These are phyloP conservation scores for Tenthredo notha DNA, from an alignment of 2,888 invertebrate species.

Conservation along the genomic window DNA sequence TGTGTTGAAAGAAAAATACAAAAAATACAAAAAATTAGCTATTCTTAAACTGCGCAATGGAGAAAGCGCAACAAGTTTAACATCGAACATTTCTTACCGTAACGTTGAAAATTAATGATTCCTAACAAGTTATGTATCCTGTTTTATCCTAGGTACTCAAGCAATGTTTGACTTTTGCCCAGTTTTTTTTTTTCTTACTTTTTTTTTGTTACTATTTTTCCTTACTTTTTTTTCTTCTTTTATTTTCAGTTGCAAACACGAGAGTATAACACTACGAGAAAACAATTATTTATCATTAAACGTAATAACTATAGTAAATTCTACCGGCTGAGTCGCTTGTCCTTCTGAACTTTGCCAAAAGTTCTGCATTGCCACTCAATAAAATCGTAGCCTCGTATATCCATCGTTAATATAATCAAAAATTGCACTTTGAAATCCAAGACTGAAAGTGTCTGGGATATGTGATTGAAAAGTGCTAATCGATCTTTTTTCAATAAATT, in stretches of 20 bases:
- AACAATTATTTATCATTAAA: constrained; percentile 36
- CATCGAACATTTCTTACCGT: constrained; percentile 68
- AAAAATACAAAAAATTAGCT: constrained; percentile 47
- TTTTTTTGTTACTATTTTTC: not conserved
- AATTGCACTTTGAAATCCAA: constrained; percentile 14
- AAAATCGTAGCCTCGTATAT: constrained; percentile 29
- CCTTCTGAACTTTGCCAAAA: constrained; percentile 12
- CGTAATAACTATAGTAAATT: constrained; percentile 20
- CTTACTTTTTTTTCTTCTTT: constrained; percentile 3
- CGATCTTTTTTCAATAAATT: not conserved
- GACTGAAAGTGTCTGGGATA: constrained; percentile 32
- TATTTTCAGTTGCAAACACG: constrained; percentile 46
- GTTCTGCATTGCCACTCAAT: constrained; percentile 18
- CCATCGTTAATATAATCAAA: constrained; percentile 34
- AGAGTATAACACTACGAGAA: constrained; percentile 50
- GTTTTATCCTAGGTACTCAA: constrained; percentile 64
- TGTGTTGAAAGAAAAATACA: not conserved
- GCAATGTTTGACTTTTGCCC: constrained; percentile 58
- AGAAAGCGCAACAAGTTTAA: constrained; percentile 65
- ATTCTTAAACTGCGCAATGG: constrained; percentile 67
- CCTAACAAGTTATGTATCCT: constrained; percentile 59
- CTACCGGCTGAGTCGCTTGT: constrained; percentile 35
- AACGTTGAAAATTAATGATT: constrained; percentile 62
- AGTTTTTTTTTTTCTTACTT: constrained; percentile 52
- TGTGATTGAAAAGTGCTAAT: constrained; percentile 27